phyloP scores from a whole-genome alignment of 2,888 invertebrate species.

The Metalampra italica region DNA sequence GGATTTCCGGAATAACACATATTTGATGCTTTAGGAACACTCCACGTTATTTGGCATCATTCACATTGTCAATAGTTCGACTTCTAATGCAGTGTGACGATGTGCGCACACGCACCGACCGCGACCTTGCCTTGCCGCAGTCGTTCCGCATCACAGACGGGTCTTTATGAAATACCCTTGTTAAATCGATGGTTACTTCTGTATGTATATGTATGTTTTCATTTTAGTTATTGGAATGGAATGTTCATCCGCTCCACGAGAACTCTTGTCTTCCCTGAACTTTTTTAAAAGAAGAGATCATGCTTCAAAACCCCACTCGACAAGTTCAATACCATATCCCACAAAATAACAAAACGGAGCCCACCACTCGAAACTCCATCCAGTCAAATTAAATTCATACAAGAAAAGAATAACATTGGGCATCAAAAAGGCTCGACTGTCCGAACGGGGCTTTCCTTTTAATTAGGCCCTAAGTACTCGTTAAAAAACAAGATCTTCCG shows the following conservation, averaged over 20 bases:
- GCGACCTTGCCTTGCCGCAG: conserved; percentile 13
- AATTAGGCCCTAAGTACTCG: conserved; percentile 78
- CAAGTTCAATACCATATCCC: conserved; percentile 48
- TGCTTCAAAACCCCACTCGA: conserved; percentile 44
- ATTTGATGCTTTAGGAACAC: too few relatives aligned
- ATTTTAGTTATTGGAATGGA: not conserved
- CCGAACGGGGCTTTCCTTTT: conserved; percentile 71
- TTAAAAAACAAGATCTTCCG: conserved; percentile 76
- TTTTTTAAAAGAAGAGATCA: conserved; percentile 28
- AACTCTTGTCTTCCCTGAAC: conserved; percentile 13
- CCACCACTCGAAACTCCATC: conserved; percentile 66
- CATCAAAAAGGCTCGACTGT: conserved; percentile 76
- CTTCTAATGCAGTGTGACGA: conserved; percentile 32
- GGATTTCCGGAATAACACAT: too few relatives aligned
- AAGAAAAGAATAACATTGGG: conserved; percentile 72
- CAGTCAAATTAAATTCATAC: conserved; percentile 74
- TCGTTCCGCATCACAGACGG: conserved; percentile 12
- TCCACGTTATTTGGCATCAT: not conserved
- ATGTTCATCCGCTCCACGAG: not conserved
- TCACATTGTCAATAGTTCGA: conserved; percentile 11
- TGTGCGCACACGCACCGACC: conserved; percentile 30
- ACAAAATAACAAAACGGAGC: conserved; percentile 49
- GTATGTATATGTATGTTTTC: not conserved
- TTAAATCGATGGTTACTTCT: not conserved
- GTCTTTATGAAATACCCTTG: conserved; percentile 10